phyloP scores from a whole-genome alignment of 2,888 invertebrate species.

The Macaria liturata region DNA sequence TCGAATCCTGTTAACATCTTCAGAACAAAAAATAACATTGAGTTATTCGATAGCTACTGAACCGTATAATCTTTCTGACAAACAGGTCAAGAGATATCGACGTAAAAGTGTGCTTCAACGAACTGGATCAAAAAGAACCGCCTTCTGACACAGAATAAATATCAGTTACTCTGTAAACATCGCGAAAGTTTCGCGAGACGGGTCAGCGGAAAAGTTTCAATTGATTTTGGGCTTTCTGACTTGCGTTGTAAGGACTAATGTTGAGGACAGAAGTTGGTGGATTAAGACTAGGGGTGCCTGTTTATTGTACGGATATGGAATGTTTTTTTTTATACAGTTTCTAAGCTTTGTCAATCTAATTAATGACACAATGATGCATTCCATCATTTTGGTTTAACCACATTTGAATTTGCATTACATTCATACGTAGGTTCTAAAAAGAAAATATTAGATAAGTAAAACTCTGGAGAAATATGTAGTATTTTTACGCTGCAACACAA shows the following conservation, averaged over 20 bases:
- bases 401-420: no score
- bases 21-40: slow-evolving; percentile 1
- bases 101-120: slow-evolving; percentile 14
- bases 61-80: slow-evolving; percentile 10
- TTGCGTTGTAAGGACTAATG: slow-evolving; percentile 31
- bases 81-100: slow-evolving; percentile 17
- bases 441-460: no score
- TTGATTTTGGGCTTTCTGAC: slow-evolving; percentile 27
- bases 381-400: no score
- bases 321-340: no score
- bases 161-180: slow-evolving; percentile 3
- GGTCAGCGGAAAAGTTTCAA: slow-evolving; percentile 24
- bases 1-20: no score
- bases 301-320: no score
- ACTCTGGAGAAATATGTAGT: no score
- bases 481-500: no score
- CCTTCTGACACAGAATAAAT: slow-evolving; percentile 14
- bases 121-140: slow-evolving; percentile 21
- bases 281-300: slow-evolving; percentile 1
- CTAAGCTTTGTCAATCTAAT: no score
- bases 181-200: slow-evolving; percentile 6
- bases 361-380: no score
- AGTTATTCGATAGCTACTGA: slow-evolving; percentile 6
- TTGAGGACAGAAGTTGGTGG: slow-evolving; percentile 26
- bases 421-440: no score